Conservation (phyloP, 2,113 vertebrate genomes). For the Zosterops lateralis region DNA sequence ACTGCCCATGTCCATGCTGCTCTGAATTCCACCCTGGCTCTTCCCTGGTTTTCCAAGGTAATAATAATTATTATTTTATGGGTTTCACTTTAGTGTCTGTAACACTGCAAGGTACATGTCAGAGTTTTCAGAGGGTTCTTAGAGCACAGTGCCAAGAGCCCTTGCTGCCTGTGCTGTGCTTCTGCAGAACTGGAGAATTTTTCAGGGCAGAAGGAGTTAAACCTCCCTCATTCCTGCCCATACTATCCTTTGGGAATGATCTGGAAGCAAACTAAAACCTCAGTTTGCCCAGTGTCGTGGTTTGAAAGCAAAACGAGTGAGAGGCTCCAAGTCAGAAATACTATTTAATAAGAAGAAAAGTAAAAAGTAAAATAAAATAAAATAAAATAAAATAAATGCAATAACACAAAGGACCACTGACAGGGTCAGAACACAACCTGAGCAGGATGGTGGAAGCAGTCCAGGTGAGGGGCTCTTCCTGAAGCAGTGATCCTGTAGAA, state of each 20-base stretch:
- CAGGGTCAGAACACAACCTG: too few species aligned
- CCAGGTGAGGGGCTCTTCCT: too few species aligned
- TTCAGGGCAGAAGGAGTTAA: background rate
- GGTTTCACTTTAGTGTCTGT: background rate
- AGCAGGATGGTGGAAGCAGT: too few species aligned
- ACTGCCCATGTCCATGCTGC: background rate
- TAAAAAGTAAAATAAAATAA: too few species aligned
- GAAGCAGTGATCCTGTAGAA: too few species aligned
- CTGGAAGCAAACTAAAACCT: background rate
- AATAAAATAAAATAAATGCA: too few species aligned
- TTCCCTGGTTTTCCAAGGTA: background rate
- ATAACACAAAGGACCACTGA: too few species aligned
- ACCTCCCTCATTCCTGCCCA: background rate
- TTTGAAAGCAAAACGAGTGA: too few species aligned
- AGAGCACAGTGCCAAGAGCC: accelerated
- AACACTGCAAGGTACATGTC: background rate
- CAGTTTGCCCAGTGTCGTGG: background rate
- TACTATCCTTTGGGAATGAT: background rate
- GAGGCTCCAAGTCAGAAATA: too few species aligned
- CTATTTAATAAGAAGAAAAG: too few species aligned
- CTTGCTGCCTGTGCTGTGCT: accelerated
- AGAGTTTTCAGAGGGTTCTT: background rate
- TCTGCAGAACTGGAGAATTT: background rate
- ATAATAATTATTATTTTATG: background rate
- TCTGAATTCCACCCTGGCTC: background rate